Conservation (phyloP, 2,113 vertebrate species). For the Psammodynastes pulverulentus region DNA sequence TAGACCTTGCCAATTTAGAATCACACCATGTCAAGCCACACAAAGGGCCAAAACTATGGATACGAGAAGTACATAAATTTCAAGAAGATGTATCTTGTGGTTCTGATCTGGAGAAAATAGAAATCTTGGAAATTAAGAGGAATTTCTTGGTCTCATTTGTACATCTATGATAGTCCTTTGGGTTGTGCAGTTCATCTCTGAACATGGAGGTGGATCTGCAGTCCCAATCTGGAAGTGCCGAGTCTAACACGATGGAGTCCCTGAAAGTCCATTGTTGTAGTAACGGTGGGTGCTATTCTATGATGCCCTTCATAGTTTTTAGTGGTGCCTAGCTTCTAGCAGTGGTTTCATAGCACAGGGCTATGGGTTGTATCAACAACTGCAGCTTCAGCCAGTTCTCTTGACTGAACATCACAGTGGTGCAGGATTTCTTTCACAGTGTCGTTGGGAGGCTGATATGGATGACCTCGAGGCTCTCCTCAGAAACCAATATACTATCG, state of each 20-base stretch:
- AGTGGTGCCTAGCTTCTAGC: neutral
- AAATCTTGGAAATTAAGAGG: neutral
- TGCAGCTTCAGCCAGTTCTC: neutral
- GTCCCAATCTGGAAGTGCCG: neutral
- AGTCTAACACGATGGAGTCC: neutral
- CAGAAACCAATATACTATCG: neutral
- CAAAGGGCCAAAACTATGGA: neutral
- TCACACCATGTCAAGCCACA: neutral
- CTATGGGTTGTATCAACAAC: neutral
- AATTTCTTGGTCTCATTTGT: neutral
- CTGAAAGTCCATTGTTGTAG: neutral
- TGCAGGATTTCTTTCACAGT: neutral
- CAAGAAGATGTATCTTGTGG: neutral
- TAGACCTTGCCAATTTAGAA: neutral
- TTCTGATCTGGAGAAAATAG: neutral
- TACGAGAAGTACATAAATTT: neutral
- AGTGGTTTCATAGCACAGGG: neutral
- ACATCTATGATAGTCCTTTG: neutral
- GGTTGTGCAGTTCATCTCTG: neutral
- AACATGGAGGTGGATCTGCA: neutral
- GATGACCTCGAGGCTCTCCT: neutral
- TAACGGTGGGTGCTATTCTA: neutral
- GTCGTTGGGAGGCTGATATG: neutral
- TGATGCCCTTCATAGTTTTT: neutral
- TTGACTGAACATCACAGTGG: neutral